Conservation (phyloP, 2,113 vertebrate genomes). For the Pygoscelis antarcticus region DNA sequence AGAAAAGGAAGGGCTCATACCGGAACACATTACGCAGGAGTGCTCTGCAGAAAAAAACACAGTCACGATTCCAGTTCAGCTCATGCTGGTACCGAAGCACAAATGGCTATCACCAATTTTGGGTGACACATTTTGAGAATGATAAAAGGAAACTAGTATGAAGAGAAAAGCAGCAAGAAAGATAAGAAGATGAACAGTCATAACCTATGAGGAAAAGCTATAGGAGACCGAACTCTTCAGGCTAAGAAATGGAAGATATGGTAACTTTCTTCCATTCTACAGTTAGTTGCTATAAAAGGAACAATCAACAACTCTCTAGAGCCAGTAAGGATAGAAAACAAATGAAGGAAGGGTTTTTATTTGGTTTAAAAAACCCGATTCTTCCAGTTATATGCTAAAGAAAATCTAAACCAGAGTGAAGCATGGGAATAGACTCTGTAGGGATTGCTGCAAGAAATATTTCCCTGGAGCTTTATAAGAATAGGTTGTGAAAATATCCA, state of each 20-base stretch:
- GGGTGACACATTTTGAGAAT: background rate
- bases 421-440: background rate
- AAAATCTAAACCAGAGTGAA: background rate
- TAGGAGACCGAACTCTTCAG: background rate
- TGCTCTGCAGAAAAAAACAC: background rate
- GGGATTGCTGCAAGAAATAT: background rate
- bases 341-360: background rate
- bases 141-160: background rate
- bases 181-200: background rate
- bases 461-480: background rate
- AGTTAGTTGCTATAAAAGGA: background rate
- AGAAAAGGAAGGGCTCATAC: background rate
- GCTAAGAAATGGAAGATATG: background rate
- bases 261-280: background rate
- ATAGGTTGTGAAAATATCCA: background rate
- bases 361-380: background rate
- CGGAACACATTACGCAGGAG: fast-evolving
- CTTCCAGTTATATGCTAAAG: background rate
- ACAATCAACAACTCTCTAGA: background rate
- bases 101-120: background rate
- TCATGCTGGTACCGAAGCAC: background rate
- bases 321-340: background rate
- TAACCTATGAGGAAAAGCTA: background rate
- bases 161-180: background rate
- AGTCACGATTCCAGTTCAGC: background rate